Percentiles rank a stretch among this genome's conserved stretches.
Conservation (phyloP, 2,888 invertebrate genomes). For the Eilema griseolum region DNA sequence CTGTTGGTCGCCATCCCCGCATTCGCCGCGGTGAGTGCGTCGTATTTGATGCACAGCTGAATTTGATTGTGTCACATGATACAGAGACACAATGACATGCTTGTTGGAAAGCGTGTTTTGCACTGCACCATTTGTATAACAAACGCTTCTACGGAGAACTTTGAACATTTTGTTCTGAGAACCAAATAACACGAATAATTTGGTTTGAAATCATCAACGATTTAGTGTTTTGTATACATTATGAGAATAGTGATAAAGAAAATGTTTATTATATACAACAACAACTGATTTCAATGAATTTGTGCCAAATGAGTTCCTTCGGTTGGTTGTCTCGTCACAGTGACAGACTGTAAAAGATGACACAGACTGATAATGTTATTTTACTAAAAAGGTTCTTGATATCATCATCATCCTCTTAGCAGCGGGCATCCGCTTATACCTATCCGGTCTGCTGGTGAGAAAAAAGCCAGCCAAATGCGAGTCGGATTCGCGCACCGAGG, state of each 20-base stretch:
- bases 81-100: background rate
- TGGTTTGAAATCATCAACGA: background rate
- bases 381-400: background rate
- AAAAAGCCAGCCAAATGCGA: too few relatives aligned
- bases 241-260: background rate
- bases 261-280: background rate
- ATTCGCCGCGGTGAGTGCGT: background rate
- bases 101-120: background rate
- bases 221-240: background rate
- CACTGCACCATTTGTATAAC: background rate
- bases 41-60: background rate
- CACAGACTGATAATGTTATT: background rate
- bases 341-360: background rate
- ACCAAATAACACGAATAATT: background rate
- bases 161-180: conserved; percentile 14
- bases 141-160: background rate
- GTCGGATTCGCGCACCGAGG: too few relatives aligned
- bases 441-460: too few relatives aligned
- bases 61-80: background rate
- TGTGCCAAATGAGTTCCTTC: too few relatives aligned
- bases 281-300: too few relatives aligned
- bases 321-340: background rate
- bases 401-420: background rate
- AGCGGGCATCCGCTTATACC: too few relatives aligned
- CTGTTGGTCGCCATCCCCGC: background rate